Evolutionary conservation across 2,888 invertebrate species (phyloP), one percentile per base, ranked within the genome.

Genomic region (Brachyptera risi): DNA sequence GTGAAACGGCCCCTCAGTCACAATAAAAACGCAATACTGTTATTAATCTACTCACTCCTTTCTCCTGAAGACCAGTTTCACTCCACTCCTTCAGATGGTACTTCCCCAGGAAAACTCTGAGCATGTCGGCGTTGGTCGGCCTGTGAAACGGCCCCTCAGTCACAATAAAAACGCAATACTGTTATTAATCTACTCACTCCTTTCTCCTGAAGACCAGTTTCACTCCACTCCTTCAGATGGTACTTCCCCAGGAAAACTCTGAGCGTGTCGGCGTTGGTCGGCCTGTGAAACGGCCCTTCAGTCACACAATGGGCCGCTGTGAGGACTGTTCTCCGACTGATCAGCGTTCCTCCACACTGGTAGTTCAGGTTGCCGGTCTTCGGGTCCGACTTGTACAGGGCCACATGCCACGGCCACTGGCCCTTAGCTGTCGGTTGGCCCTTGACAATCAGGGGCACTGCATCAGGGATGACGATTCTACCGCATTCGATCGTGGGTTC

Each of bases 401-500:
- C 85, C 7, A 81, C 82, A 71, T 85, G 85, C 86, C 86, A 86
- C 0, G 86, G 86, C 80, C 83, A 85, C 67, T 85, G 82, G 0
- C 84, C 85, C 63, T 82, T 82, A 27, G 78, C 70, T 0, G 84
- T 83, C 0, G 78, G 77, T 24, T 79, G 78, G 0, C 84, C 85
- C 64, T 81, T 77, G 3, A 83, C 80, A 50, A 85, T 81, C 60
- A 85, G 70, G 0, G 83, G 83, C 64, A 78, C 76, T 0, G 83
- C n/a, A n/a, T n/a, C n/a, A n/a, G n/a, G n/a, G n/a, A n/a, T n/a
- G n/a, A n/a, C n/a, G n/a, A n/a, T n/a, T n/a, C n/a, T n/a, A n/a
- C n/a, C n/a, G n/a, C n/a, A n/a, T n/a, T n/a, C n/a, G n/a, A n/a
- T n/a, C n/a, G n/a, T n/a, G n/a, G n/a, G n/a, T n/a, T n/a, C n/a